These are phyloP conservation scores for Sebastes fasciatus DNA, from an alignment of 2,113 vertebrate genomes.

Conservation along the genomic window DNA sequence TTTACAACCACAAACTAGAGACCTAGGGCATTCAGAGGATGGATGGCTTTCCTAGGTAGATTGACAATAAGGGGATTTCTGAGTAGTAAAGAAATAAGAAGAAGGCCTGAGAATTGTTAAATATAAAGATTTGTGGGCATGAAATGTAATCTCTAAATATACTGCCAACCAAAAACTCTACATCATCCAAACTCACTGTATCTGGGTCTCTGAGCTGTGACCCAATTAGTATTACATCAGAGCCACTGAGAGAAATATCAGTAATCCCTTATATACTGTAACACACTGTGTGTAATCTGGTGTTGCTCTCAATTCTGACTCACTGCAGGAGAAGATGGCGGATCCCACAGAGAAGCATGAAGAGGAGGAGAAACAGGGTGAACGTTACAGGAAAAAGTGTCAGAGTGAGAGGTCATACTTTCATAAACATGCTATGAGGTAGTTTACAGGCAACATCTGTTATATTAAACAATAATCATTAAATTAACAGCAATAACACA, in stretches of 20 bases:
- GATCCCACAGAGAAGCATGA: too few relatives aligned
- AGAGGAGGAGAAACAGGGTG: not conserved
- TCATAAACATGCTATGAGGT: not conserved
- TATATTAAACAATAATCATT: too few relatives aligned
- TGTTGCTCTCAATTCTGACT: constrained; percentile 43
- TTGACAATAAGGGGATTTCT: too few relatives aligned
- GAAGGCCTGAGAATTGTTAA: not conserved
- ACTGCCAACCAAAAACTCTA: not conserved
- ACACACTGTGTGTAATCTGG: constrained; percentile 53
- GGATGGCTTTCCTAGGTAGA: too few relatives aligned
- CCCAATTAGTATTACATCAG: constrained; percentile 53
- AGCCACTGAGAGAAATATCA: constrained; percentile 35
- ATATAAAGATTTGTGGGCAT: not conserved
- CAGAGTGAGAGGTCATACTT: not conserved
- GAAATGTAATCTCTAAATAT: constrained; percentile 23
- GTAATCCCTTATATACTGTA: constrained; percentile 48
- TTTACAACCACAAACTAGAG: too few relatives aligned
- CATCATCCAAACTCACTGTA: not conserved
- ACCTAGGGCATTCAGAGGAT: too few relatives aligned
- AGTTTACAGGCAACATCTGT: too few relatives aligned
- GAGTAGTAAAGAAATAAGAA: not conserved
- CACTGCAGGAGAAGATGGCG: not conserved
- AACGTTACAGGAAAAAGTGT: not conserved
- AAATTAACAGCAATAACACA: too few relatives aligned
- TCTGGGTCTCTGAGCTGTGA: constrained; percentile 44